Base-by-base conservation (phyloP, 2,797 vertebrate genomes). In the Tarsius wallacei region DNA sequence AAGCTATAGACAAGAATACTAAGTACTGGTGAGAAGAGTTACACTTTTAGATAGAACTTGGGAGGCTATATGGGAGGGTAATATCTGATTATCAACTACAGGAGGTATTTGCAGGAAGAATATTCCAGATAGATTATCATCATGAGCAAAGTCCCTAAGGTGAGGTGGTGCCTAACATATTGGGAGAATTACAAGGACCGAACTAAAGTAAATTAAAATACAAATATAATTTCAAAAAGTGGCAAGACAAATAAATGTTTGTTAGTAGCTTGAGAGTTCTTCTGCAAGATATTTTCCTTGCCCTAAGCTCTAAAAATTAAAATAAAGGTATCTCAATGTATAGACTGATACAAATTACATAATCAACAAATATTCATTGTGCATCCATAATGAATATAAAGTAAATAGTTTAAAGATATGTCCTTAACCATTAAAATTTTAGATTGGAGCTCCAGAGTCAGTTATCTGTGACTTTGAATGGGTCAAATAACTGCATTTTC, bases 141-240 rank as follows among this genome's bases (percentile, higher is more conserved):
- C 31, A 88, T 24, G 4, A 36, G 24, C 33, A 57, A 89, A 63
- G 8, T 0, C 21, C 19, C 31, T 68, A 28, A 55, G 4, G 5
- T 31, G 1, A n/a, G 22, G 26, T 1, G 47, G 2, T 42, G 22
- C 1, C 14, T 36, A 51, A 14, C 28, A 22, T 61, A 2, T 33
- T 66, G 33, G 2, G 14, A 71, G 31, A 84, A 87, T 31, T 36
- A 8, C 13, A 87, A 73, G 19, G 84, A 63, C 2, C 8, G 16
- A 57, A 87, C 90, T 59, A 66, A n/a, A 83, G 31, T 36, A 66
- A 93, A 53, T 55, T 33, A n/a, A 53, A n/a, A 36, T 21, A 71
- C 36, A 91, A 83, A 83, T 42, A 28, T n/a, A 59, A 68, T 49
- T 78, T 86, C 59, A 89, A 76, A 91, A 83, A 24, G 5, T 77